phyloP scores from a whole-genome alignment of 2,113 vertebrate genomes.

The Tupaia tana region DNA sequence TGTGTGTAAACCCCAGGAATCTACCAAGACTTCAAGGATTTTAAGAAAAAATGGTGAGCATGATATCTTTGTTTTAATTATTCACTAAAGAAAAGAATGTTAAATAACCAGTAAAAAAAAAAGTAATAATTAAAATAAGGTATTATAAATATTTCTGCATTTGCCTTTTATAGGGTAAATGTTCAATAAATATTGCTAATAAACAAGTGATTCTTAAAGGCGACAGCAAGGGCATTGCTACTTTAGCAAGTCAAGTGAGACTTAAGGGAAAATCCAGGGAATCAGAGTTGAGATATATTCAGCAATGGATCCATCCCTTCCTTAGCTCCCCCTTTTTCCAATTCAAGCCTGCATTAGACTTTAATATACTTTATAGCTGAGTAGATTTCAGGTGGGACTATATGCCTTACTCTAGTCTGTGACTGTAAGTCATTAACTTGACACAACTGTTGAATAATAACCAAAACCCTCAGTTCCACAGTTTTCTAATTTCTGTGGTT shows the following conservation, averaged over 20 bases:
- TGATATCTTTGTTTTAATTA: neutral
- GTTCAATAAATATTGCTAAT: neutral
- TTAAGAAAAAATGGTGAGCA: neutral
- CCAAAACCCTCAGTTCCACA: neutral
- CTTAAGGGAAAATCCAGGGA: neutral
- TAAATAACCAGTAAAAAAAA: neutral
- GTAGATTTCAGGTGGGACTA: neutral
- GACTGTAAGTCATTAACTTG: neutral
- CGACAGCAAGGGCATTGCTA: fast-evolving
- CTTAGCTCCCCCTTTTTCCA: neutral
- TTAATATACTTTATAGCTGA: neutral
- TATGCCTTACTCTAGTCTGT: neutral
- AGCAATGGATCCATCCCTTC: neutral
- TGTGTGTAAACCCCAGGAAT: neutral
- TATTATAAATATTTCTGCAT: neutral
- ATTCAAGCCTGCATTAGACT: neutral
- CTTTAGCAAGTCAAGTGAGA: neutral
- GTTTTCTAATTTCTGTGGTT: neutral
- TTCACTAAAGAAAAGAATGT: neutral
- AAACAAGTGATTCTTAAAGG: neutral
- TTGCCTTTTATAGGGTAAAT: neutral
- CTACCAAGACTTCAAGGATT: neutral
- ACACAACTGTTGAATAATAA: neutral
- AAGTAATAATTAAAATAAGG: neutral
- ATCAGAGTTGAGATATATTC: neutral